phyloP scores from a whole-genome alignment of 1,140 invertebrate species.

The Lucilia sericata region DNA sequence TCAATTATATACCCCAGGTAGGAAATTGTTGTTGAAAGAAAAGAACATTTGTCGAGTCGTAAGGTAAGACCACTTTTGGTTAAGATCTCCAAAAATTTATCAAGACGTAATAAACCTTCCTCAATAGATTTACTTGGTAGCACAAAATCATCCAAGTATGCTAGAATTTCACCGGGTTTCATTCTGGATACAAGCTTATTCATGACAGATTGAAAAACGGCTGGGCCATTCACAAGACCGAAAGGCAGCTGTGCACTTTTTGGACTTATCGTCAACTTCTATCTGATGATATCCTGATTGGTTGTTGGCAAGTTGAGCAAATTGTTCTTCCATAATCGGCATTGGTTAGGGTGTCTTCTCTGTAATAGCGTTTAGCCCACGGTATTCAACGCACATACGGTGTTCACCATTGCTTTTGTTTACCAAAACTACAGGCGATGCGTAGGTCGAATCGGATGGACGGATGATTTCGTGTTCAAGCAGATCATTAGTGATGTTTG shows the following conservation, averaged over 20 bases:
- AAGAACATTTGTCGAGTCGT: constrained; percentile 36
- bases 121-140: constrained; percentile 20
- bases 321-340: constrained; percentile 67
- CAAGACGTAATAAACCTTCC: constrained; percentile 15
- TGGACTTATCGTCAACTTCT: constrained; percentile 56
- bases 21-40: constrained; percentile 3
- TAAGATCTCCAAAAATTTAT: constrained; percentile 27
- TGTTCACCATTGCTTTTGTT: constrained; percentile 45
- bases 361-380: constrained; percentile 63
- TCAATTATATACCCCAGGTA: constrained; percentile 25
- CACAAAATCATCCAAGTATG: constrained; percentile 41
- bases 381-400: constrained; percentile 55
- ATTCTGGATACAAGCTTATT: constrained; percentile 30
- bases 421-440: constrained; percentile 38
- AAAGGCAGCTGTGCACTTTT: constrained; percentile 65
- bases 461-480: constrained; percentile 3
- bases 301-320: constrained; percentile 66
- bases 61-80: constrained; percentile 24
- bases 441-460: constrained; percentile 31
- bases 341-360: constrained; percentile 70
- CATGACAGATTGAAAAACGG: constrained; percentile 38
- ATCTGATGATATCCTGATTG: constrained; percentile 72
- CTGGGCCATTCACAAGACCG: constrained; percentile 53
- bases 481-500: constrained; percentile 22
- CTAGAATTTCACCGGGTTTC: constrained; percentile 34